Base-by-base conservation (phyloP, 2,113 vertebrate genomes). In the Melierax canorus region DNA sequence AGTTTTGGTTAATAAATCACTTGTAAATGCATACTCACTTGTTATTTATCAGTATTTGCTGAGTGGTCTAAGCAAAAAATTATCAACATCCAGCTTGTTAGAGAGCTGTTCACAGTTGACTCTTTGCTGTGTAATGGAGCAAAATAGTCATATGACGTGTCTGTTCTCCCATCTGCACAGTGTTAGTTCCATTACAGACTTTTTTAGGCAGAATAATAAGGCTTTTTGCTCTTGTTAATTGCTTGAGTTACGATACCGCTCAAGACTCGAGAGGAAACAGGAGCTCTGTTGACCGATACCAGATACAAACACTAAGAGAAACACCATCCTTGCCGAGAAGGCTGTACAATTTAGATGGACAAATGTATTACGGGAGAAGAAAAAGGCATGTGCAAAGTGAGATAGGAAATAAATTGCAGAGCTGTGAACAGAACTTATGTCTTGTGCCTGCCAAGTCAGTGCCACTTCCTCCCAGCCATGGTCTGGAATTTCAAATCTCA, bases 151-250 rank as follows among this genome's bases (percentile, higher is more conserved):
- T 84, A 78, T 34, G 51, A 95, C 3, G 4, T 87, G 88, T 92
- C 90, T 95, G 68, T 38, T 94, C 76, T 85, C 60, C 95, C 88
- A 87, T 94, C 88, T 96, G 96, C 81, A 83, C 75, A 84, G 80
- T 60, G 56, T 94, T 94, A 53, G 66, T 62, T 91, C 86, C 79
- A 88, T 95, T 91, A 92, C 50, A 62, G 83, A 32, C 60, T 86
- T 93, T 75, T 86, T 92, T 86, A 77, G 24, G 91, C 84, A 94
- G 84, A 94, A 94, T 94, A 91, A 89, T 94, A 77, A 81, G 62
- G 68, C 53, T 95, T 89, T 97, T 92, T 97, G 66, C 81, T 93
- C 39, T 71, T 92, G 89, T 79, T 96, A 94, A 95, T 95, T 95
- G 66, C 69, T 80, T 79, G 77, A 72, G 41, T 89, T 97, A 89